A percentile compares a stretch with the other conserved stretches of the same genome.
Conservation (phyloP, 2,888 invertebrate species). For the Orthosia incerta region DNA sequence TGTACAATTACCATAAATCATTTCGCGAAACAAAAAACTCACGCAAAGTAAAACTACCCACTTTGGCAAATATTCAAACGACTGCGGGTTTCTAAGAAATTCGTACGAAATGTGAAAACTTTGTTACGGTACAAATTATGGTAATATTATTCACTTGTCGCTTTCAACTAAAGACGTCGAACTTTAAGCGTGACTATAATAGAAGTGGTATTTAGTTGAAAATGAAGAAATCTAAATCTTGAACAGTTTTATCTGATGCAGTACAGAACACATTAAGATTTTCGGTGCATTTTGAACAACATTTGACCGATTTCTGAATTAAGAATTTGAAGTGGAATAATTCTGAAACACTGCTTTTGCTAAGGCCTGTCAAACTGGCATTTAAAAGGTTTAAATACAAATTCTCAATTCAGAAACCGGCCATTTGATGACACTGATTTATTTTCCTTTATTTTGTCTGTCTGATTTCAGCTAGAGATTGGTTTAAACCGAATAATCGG, state of each 20-base stretch:
- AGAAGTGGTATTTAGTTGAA: constrained; percentile 21
- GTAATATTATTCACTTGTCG: constrained; percentile 22
- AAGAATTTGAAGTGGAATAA: no score
- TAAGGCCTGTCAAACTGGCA: no score
- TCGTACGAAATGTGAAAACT: constrained; percentile 28
- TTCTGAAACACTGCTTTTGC: no score
- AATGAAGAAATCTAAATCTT: background rate
- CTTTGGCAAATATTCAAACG: constrained; percentile 25
- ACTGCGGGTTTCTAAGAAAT: constrained; percentile 4
- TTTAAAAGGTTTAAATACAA: no score
- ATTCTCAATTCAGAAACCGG: no score
- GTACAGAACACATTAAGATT: no score
- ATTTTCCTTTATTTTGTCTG: no score
- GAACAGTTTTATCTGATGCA: background rate
- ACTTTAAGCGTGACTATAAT: background rate
- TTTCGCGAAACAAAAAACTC: constrained; percentile 21
- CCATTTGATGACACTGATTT: background rate
- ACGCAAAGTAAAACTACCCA: background rate
- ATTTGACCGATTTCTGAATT: no score
- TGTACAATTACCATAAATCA: constrained; percentile 38
- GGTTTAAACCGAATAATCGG: no score
- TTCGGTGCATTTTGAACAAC: no score
- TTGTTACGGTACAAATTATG: constrained; percentile 24
- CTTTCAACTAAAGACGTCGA: constrained; percentile 9
- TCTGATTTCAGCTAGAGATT: no score